These are phyloP conservation scores for Sepioteuthis lessoniana DNA, from an alignment of 2,888 invertebrate species.

Conservation along the genomic window DNA sequence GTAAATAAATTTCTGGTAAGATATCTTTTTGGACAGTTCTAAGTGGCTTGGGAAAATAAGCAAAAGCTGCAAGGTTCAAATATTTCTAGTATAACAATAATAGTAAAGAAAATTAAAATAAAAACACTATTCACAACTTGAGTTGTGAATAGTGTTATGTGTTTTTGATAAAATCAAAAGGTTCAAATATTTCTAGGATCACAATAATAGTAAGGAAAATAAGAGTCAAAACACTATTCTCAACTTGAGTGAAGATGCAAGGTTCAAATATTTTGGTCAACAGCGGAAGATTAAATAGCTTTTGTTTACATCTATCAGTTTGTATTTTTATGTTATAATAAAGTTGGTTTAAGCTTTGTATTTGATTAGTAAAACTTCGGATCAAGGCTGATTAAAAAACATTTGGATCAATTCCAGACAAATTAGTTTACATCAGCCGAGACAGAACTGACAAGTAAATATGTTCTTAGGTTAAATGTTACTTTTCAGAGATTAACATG, in stretches of 20 bases:
- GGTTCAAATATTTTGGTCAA: not conserved
- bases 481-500: not conserved
- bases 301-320: not conserved
- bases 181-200: too few species aligned
- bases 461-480: not conserved
- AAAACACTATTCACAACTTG: too few species aligned
- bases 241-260: not conserved
- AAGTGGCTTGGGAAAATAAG: too few species aligned
- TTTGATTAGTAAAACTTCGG: not conserved
- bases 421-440: not conserved
- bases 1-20: too few species aligned
- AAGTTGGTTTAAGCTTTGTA: not conserved
- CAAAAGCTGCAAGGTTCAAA: too few species aligned
- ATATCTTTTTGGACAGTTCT: too few species aligned
- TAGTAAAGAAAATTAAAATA: too few species aligned
- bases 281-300: not conserved
- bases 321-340: not conserved
- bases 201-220: too few species aligned
- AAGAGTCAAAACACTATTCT: not conserved
- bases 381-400: constrained; percentile 4
- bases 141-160: too few species aligned
- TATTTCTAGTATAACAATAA: too few species aligned
- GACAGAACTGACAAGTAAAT: not conserved
- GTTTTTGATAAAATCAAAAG: too few species aligned
- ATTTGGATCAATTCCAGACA: not conserved